phyloP scores from a whole-genome alignment of 2,113 vertebrate genomes.

The Petromus typicus region DNA sequence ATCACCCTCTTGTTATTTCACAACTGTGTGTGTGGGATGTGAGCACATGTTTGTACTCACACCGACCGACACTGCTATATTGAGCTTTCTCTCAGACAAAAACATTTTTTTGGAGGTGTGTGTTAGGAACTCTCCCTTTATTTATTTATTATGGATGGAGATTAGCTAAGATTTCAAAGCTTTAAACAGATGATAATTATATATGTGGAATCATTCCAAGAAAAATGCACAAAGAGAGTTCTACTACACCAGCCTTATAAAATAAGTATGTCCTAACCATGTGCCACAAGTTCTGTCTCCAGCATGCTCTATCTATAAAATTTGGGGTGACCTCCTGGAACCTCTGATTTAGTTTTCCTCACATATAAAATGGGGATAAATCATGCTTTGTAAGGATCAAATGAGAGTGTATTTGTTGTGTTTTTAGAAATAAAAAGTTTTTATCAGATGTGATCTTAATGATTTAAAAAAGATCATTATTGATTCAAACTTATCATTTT shows the following conservation, averaged over 20 bases:
- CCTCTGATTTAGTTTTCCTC: not conserved
- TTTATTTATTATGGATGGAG: slow-evolving; percentile 17
- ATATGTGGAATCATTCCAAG: not conserved
- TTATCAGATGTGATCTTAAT: slow-evolving; percentile 9
- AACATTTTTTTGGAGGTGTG: slow-evolving; percentile 71
- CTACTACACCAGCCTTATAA: not conserved
- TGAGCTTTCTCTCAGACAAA: slow-evolving; percentile 47
- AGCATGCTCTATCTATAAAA: not conserved
- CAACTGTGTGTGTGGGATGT: not conserved
- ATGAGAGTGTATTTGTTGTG: not conserved
- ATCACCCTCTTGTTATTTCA: slow-evolving; percentile 77
- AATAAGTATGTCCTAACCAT: not conserved
- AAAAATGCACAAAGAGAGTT: not conserved
- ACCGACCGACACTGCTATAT: not conserved
- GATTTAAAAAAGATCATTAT: not conserved
- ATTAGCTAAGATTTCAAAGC: slow-evolving; percentile 24
- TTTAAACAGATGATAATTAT: slow-evolving; percentile 28
- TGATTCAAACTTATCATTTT: no score
- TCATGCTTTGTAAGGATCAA: not conserved
- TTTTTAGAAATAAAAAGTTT: slow-evolving; percentile 10
- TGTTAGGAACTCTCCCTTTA: slow-evolving; percentile 61
- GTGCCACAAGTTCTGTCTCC: not conserved
- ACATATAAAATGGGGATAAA: slow-evolving; percentile 4
- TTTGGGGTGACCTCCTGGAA: not conserved
- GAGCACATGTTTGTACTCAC: fast-evolving